These are phyloP conservation scores for Luperina nickerlii DNA, from an alignment of 2,888 invertebrate genomes.

Conservation along the genomic window DNA sequence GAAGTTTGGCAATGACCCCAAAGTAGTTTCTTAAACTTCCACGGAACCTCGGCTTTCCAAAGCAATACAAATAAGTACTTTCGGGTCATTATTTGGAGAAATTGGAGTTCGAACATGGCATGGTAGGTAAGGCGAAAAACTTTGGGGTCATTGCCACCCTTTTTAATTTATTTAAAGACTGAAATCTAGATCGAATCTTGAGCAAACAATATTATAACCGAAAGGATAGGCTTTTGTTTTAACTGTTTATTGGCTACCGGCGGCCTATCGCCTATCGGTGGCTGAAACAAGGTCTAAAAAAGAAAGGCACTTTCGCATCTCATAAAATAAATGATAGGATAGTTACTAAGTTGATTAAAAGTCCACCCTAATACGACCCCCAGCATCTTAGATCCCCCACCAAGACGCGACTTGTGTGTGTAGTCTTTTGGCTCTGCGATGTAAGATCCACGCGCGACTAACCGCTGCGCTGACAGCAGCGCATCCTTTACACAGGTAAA, in stretches of 20 bases:
- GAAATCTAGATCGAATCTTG: not conserved
- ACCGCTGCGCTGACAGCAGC: not conserved
- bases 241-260: not conserved
- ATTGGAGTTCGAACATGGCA: not conserved
- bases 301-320: not conserved
- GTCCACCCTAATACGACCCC: not conserved
- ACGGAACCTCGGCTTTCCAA: too few relatives aligned
- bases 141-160: not conserved
- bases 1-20: not conserved
- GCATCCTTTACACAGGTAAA: not conserved
- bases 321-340: not conserved
- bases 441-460: not conserved
- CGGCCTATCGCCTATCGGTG: not conserved
- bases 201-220: not conserved
- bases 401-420: not conserved
- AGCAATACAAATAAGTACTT: not conserved
- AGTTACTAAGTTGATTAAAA: not conserved
- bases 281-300: not conserved
- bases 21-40: not conserved
- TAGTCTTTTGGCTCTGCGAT: not conserved
- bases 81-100: not conserved
- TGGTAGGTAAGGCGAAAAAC: not conserved
- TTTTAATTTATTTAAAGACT: too few relatives aligned
- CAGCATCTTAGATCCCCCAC: not conserved
- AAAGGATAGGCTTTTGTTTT: not conserved